Percentiles rank a stretch among this genome's conserved stretches.
These are phyloP conservation scores for Drosophila maculinotata DNA, from an alignment of 2,888 invertebrate genomes.

Conservation along the genomic window DNA sequence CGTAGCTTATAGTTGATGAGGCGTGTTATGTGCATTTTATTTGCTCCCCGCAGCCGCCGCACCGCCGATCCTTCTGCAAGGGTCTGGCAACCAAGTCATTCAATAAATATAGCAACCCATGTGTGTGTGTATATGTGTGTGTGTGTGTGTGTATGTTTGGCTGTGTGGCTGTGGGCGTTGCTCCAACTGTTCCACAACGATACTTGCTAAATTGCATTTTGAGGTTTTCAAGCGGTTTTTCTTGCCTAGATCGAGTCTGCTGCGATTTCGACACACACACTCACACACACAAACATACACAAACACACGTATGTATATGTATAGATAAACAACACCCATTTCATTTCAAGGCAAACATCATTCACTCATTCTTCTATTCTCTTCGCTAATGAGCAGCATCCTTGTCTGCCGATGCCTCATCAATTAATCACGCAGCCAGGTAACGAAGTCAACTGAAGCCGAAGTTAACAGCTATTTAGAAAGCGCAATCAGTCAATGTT, in stretches of 20 bases:
- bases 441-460: slow-evolving; percentile 36
- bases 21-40: slow-evolving; percentile 78
- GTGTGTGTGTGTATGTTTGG: background rate
- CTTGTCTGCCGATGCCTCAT: slow-evolving; percentile 36
- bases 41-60: slow-evolving; percentile 27
- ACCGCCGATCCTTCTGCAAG: slow-evolving; percentile 1
- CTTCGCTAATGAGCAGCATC: slow-evolving; percentile 51
- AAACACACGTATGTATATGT: slow-evolving; percentile 5
- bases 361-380: slow-evolving; percentile 9
- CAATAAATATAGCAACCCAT: slow-evolving; percentile 22
- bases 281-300: background rate
- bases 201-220: slow-evolving; percentile 72
- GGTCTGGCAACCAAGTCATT: slow-evolving; percentile 22
- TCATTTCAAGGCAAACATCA: slow-evolving; percentile 27
- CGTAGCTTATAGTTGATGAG: slow-evolving; percentile 73
- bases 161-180: slow-evolving; percentile 15
- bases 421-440: slow-evolving; percentile 50
- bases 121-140: slow-evolving; percentile 1
- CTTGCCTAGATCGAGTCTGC: slow-evolving; percentile 36
- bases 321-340: slow-evolving; percentile 2
- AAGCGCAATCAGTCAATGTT: slow-evolving; percentile 41
- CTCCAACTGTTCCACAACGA: slow-evolving; percentile 47
- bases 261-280: slow-evolving; percentile 19
- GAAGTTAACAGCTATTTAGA: slow-evolving; percentile 28
- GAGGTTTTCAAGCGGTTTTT: slow-evolving; percentile 50